Evolutionary conservation across 2,113 vertebrate species (phyloP).

Genomic region (Phainopepla nitens): DNA sequence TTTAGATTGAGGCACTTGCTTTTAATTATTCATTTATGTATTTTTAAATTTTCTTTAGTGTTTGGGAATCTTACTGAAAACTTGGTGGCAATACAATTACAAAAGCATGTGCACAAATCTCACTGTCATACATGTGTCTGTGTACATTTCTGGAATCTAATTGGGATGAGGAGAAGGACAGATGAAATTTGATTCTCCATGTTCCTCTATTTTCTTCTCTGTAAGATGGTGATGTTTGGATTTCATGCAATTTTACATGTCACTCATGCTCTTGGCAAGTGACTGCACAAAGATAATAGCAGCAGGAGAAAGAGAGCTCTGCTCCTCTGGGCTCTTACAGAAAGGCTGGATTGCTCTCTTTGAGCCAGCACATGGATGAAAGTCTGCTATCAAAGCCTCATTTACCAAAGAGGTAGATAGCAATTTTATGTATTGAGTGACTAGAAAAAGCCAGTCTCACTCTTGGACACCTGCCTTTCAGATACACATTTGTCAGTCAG

Average conservation of each 20-base stretch:
- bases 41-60: neutral
- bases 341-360: neutral
- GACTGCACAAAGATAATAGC: neutral
- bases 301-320: neutral
- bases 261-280: neutral
- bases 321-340: neutral
- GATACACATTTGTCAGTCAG: neutral
- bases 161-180: neutral
- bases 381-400: neutral
- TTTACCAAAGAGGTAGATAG: neutral
- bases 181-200: neutral
- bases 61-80: neutral
- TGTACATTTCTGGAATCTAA: neutral
- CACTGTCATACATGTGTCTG: neutral
- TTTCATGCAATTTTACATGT: neutral
- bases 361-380: neutral
- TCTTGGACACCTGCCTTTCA: constrained; percentile 47
- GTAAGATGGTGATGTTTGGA: neutral
- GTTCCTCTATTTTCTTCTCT: neutral
- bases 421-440: neutral
- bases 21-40: neutral
- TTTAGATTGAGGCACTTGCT: neutral
- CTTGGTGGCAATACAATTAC: neutral
- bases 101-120: neutral
- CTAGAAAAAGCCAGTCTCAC: neutral